These are phyloP conservation scores for Chorisops tibialis DNA, from an alignment of 2,888 invertebrate species.

Conservation along the genomic window DNA sequence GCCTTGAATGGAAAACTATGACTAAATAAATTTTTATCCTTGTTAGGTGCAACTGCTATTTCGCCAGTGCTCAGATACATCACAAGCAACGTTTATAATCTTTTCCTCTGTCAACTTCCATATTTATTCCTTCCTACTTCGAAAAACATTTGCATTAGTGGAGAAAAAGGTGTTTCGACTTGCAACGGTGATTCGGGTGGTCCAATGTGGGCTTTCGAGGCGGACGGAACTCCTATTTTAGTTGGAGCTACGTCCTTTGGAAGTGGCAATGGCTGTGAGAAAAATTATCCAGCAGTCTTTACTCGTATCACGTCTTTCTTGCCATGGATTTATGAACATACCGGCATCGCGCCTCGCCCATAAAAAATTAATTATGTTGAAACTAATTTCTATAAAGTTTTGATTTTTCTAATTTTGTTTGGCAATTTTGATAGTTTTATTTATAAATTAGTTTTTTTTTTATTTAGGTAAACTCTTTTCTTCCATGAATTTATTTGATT, in stretches of 20 bases:
- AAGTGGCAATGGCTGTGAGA: conserved; percentile 16
- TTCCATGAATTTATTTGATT: too few relatives aligned
- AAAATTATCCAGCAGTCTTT: conserved; percentile 21
- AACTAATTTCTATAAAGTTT: too few relatives aligned
- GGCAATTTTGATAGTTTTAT: too few relatives aligned
- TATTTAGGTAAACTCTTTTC: too few relatives aligned
- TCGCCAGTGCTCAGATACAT: conserved; percentile 6
- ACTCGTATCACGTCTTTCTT: conserved; percentile 25
- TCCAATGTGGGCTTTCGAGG: conserved; percentile 6
- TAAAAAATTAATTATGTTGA: too few relatives aligned
- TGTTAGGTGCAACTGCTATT: background rate
- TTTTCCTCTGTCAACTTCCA: background rate
- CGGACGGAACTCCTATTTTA: background rate
- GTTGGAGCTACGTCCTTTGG: conserved; percentile 26
- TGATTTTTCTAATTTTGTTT: too few relatives aligned
- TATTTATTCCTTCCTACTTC: background rate
- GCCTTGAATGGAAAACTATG: too few relatives aligned
- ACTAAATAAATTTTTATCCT: background rate
- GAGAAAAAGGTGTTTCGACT: conserved; percentile 7
- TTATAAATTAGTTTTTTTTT: too few relatives aligned
- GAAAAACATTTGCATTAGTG: conserved; percentile 12
- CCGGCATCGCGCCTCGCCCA: conserved; percentile 16
- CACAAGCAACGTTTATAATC: background rate
- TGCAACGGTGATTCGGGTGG: conserved; percentile 30
- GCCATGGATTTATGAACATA: conserved; percentile 25